phyloP scores from a whole-genome alignment of 2,797 vertebrate genomes.

The Pipistrellus kuhlii region DNA sequence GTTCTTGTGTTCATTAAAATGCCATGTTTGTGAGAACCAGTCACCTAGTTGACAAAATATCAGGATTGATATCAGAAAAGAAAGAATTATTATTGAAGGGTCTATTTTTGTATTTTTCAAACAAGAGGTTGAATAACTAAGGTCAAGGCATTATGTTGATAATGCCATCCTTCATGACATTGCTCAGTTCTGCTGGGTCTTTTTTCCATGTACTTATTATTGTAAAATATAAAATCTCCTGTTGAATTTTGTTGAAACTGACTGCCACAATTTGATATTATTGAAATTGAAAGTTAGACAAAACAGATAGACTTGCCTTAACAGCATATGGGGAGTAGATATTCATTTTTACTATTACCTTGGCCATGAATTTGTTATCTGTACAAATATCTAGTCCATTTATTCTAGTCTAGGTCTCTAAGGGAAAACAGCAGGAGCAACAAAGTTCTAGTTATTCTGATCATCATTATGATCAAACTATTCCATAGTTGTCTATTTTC shows the following conservation, averaged over 20 bases:
- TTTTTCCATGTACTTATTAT: neutral
- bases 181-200: neutral
- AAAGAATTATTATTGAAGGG: neutral
- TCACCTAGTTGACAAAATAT: conserved; percentile 39
- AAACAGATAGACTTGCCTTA: neutral
- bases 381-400: neutral
- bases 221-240: conserved; percentile 38
- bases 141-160: conserved; percentile 1
- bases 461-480: neutral
- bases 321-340: neutral
- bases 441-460: neutral
- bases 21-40: conserved; percentile 57
- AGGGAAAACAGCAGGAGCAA: neutral
- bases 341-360: neutral
- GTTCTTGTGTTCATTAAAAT: conserved; percentile 56
- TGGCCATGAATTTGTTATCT: neutral
- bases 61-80: neutral
- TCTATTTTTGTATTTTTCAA: conserved; percentile 52
- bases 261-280: conserved; percentile 11
- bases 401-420: neutral
- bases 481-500: neutral
- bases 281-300: conserved; percentile 8
- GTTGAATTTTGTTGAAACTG: conserved; percentile 2
- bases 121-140: conserved; percentile 45
- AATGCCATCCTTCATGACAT: conserved; percentile 8